These are phyloP conservation scores for Plutella xylostella DNA, from an alignment of 2,888 invertebrate species.

Conservation along the genomic window DNA sequence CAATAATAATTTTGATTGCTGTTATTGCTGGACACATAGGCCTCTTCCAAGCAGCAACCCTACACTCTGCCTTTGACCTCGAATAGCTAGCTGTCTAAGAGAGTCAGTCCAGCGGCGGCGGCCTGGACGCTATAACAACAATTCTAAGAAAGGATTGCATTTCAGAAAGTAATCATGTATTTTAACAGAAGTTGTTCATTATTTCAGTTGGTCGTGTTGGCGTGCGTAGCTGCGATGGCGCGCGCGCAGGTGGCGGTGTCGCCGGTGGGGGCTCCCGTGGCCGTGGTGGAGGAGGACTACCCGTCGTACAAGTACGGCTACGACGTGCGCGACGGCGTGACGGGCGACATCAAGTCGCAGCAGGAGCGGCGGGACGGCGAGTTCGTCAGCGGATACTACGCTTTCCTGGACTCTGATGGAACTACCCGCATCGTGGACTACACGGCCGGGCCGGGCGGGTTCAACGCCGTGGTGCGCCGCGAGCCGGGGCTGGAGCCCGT, in stretches of 20 bases:
- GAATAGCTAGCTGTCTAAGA: no score
- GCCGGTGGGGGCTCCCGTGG: conserved; percentile 29
- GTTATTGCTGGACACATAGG: no score
- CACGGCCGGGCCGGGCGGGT: conserved; percentile 49
- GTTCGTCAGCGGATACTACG: conserved; percentile 58
- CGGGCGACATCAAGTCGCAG: conserved; percentile 59
- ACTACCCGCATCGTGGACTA: conserved; percentile 54
- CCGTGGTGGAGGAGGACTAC: conserved; percentile 58
- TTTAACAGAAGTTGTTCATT: conserved; percentile 17
- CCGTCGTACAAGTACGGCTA: conserved; percentile 70
- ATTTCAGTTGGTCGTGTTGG: conserved; percentile 52
- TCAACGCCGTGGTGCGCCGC: conserved; percentile 54
- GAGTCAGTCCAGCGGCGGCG: no score
- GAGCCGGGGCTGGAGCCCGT: conserved; percentile 43
- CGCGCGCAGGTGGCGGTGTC: conserved; percentile 34
- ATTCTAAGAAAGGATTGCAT: no score
- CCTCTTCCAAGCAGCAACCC: no score
- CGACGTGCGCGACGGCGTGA: conserved; percentile 51
- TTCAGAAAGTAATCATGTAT: no score
- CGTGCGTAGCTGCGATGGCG: conserved; percentile 44
- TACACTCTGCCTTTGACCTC: no score
- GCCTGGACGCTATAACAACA: no score
- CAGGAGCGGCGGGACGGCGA: conserved; percentile 67
- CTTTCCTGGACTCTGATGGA: conserved; percentile 52
- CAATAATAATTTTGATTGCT: no score